Base-by-base conservation (phyloP, 2,113 vertebrate species). In the Anoplopoma fimbria region DNA sequence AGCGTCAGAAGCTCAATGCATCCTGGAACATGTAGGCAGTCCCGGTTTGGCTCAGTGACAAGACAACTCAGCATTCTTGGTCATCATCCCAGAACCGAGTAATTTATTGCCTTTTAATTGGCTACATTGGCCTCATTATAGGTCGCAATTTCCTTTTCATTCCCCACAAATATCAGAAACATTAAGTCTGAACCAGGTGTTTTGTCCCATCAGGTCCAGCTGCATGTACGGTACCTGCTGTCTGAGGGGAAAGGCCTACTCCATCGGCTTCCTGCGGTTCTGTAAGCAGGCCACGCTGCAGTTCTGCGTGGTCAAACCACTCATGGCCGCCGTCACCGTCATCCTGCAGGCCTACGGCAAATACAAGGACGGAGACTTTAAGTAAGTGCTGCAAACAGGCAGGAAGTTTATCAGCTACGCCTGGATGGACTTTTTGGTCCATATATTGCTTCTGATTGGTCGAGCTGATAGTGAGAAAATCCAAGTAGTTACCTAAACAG, bases 201-300 rank as follows among this genome's bases (percentile, higher is more conserved):
- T 13, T 15, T 45, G 14, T 47, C 45, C 17, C 12, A 1, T 69
- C 94, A 99, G 98, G 93, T 99, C 98, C 87, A 99, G 97, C 93
- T 99, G 98, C 53, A 82, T 99, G 83, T 99, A 98, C 0, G 97
- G 98, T 14, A 99, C 98, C 0, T 99, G 98, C 91, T 99, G 98
- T 65, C 96, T 99, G 58, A 96, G 97, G 96, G 97, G 98, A n/a
- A 97, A 96, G 88, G 96, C 96, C 0, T 99, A 99, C 89, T 99
- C 98, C 0, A 99, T 99, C 4, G 97, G 98, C 47, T 98, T 99
- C 92, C 93, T 99, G 75, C 93, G 98, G 12, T 99, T 99, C 94
- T 99, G 98, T 90, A 99, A 99, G 70, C 98, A 99, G 97, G 98
- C 98, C 71, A 99, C 98, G 2, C 89, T 99, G 84, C 98, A 99